Base-by-base conservation (phyloP, 2,888 invertebrate genomes). In the Troilus luridus region DNA sequence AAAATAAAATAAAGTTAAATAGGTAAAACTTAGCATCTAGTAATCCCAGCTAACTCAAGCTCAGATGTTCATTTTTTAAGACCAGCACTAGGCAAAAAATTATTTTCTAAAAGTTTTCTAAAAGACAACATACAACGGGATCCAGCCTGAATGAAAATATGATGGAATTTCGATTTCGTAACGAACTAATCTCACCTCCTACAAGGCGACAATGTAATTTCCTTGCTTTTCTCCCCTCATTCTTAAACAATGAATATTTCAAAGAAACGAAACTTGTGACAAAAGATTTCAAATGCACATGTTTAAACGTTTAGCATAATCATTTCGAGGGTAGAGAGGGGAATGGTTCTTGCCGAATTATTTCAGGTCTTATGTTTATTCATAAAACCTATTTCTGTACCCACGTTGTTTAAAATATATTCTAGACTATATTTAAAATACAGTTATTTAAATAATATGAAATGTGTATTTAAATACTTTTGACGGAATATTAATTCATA, bases 231-330 rank as follows among this genome's bases (percentile, higher is more conserved):
- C 72, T 17, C 17, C 17, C 14, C 27, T 72, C 72, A 72, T 72
- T 72, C 27, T 27, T 27, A 72, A 27, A 72, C 72, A 72, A 72
- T 72, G 72, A 72, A 27, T 72, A 72, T 72, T 72, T 72, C 72
- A 27, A 72, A 27, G 72, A 72, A 72, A 72, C 24, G 17, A 72
- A 21, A 5, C 72, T 17, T 17, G 72, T 27, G 72, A 72, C 72
- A 72, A 72, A 67, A 72, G 12, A 72, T 72, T 72, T 72, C 72
- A 27, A 27, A 72, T 72, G 72, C 72, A 27, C 27, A 72, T 27
- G 27, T 72, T 72, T 72, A 72, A 72, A 17, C 72, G 27, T 72
- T 72, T 27, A 72, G 27, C 27, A 72, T 72, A 12, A 72, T 27
- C 27, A 27, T 72, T 27, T 72, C 27, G 27, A 72, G 72, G 72